These are phyloP conservation scores for Hylaea fasciaria DNA, from an alignment of 2,888 invertebrate species.

Conservation along the genomic window DNA sequence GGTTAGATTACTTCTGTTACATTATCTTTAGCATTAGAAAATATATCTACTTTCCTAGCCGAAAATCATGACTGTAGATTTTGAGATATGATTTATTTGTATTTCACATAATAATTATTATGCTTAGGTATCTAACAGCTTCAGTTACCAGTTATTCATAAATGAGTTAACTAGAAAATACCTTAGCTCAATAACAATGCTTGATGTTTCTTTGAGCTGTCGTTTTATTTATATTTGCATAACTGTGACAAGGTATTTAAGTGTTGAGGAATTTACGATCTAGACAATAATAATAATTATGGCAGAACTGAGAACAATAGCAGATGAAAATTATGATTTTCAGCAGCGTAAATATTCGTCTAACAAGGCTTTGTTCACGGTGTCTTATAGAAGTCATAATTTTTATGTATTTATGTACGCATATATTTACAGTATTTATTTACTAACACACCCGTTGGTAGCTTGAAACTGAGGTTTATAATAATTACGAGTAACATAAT, in stretches of 20 bases:
- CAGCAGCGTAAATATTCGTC: slow-evolving; percentile 29
- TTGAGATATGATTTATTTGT: no score
- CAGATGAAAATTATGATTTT: slow-evolving; percentile 26
- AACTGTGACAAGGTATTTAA: slow-evolving; percentile 25
- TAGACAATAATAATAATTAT: slow-evolving; percentile 16
- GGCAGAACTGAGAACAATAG: slow-evolving; percentile 19
- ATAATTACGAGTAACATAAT: no score
- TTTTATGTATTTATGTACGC: slow-evolving; percentile 5
- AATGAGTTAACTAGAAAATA: slow-evolving; percentile 15
- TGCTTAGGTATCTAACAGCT: no score
- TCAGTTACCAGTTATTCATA: not conserved
- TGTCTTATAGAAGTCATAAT: slow-evolving; percentile 16
- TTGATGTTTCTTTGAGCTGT: slow-evolving; percentile 11
- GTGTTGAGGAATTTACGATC: slow-evolving; percentile 19
- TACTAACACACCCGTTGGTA: no score
- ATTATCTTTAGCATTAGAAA: no score
- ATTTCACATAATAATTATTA: no score
- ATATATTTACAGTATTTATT: no score
- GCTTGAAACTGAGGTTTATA: no score
- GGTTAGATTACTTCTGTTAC: no score
- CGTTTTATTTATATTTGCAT: slow-evolving; percentile 19
- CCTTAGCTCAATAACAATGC: slow-evolving; percentile 17
- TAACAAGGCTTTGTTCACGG: slow-evolving; percentile 28
- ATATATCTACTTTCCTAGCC: no score
- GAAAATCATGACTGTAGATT: no score